These are phyloP conservation scores for Lobophora halterata DNA, from an alignment of 2,888 invertebrate species.

Conservation along the genomic window DNA sequence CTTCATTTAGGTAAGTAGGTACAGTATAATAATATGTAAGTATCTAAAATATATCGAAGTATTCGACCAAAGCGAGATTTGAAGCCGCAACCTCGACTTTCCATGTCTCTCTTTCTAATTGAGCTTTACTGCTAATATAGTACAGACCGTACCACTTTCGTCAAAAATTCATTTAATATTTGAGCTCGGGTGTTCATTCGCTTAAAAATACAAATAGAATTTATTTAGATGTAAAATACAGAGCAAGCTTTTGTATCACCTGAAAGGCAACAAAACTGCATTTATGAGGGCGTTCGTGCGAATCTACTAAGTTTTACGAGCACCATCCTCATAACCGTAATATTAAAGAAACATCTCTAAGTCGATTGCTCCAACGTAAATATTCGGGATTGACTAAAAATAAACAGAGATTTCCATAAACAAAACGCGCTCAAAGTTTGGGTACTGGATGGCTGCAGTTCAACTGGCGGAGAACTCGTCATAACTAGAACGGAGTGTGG, in stretches of 20 bases:
- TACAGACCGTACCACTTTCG: too few relatives aligned
- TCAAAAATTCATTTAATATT: too few relatives aligned
- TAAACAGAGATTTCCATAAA: conserved; percentile 39
- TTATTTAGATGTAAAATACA: background rate
- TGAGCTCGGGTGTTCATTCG: too few relatives aligned
- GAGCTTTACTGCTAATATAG: too few relatives aligned
- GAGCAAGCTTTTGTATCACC: conserved; percentile 8
- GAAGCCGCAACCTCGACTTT: too few relatives aligned
- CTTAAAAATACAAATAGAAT: too few relatives aligned
- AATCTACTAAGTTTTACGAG: conserved; percentile 8
- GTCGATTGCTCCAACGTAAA: conserved; percentile 45
- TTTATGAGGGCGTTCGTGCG: conserved; percentile 7
- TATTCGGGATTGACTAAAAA: conserved; percentile 52
- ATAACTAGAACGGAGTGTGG: conserved; percentile 68
- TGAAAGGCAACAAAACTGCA: conserved; percentile 1
- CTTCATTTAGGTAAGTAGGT: too few relatives aligned
- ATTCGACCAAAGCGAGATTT: too few relatives aligned
- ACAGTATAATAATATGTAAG: too few relatives aligned
- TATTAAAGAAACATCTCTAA: conserved; percentile 31
- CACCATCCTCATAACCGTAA: conserved; percentile 5
- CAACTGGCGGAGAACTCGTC: conserved; percentile 70
- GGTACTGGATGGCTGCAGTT: conserved; percentile 30
- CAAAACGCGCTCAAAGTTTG: conserved; percentile 23
- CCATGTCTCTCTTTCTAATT: too few relatives aligned
- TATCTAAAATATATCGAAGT: too few relatives aligned